A percentile compares a stretch with the other conserved stretches of the same genome.
These are phyloP conservation scores for Sceloporus tristichus DNA, from an alignment of 2,113 vertebrate genomes.

Conservation along the genomic window DNA sequence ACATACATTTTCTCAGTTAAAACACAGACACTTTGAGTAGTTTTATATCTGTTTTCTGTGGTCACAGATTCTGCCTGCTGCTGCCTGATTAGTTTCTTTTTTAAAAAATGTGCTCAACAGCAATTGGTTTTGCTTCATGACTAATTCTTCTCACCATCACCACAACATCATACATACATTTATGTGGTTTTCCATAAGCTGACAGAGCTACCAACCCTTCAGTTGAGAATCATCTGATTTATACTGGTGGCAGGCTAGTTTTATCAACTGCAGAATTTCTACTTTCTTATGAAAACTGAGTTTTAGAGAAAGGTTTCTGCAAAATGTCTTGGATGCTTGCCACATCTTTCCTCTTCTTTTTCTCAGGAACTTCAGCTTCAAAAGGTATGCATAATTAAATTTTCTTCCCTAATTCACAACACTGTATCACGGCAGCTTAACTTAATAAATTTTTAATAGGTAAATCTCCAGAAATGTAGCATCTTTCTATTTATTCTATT, in stretches of 20 bases:
- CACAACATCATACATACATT: not conserved
- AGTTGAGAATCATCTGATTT: not conserved
- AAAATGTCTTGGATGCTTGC: conserved; percentile 9
- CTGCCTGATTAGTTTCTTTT: not conserved
- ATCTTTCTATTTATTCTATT: not conserved
- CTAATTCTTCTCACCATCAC: not conserved
- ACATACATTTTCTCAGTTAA: too few species aligned
- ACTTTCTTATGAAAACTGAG: not conserved
- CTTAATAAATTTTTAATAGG: not conserved
- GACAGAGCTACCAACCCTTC: not conserved
- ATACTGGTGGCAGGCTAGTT: not conserved
- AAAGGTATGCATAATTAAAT: not conserved
- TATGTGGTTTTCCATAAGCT: not conserved
- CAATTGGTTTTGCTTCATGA: not conserved
- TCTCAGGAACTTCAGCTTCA: not conserved
- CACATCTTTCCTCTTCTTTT: not conserved
- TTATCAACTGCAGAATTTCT: not conserved
- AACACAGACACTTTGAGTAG: too few species aligned
- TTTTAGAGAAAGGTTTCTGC: not conserved
- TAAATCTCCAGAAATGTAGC: not conserved
- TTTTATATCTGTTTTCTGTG: not conserved
- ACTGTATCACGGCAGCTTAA: not conserved
- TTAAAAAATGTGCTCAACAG: not conserved
- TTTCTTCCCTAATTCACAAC: not conserved
- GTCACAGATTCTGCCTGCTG: not conserved